Evolutionary conservation across 2,888 invertebrate species (phyloP).

Genomic region (Dasysyrphus albostriatus): DNA sequence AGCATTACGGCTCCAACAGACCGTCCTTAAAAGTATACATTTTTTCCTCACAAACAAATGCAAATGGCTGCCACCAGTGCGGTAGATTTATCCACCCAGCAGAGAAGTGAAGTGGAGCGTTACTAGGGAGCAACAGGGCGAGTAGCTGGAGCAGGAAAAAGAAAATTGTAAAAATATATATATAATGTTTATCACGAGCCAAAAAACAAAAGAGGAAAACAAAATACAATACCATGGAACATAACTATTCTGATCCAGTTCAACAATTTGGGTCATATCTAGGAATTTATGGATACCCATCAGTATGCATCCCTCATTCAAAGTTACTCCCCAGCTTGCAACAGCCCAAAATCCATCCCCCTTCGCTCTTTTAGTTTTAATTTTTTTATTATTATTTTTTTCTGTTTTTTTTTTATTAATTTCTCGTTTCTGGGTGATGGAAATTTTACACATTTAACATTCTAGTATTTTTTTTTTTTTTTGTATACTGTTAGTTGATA

Average conservation of each 20-base stretch:
- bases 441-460: slow-evolving; percentile 67
- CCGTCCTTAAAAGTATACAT: slow-evolving; percentile 61
- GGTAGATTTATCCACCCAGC: slow-evolving; percentile 40
- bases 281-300: slow-evolving; percentile 75
- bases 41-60: slow-evolving; percentile 50
- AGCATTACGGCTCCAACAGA: slow-evolving; percentile 51
- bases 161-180: slow-evolving; percentile 47
- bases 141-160: slow-evolving; percentile 40
- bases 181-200: slow-evolving; percentile 11
- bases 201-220: neutral
- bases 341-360: neutral
- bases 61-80: slow-evolving; percentile 63
- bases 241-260: slow-evolving; percentile 74
- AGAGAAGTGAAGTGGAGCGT: slow-evolving; percentile 48
- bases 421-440: slow-evolving; percentile 54
- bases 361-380: slow-evolving; percentile 35
- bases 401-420: slow-evolving; percentile 26
- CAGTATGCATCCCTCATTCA: slow-evolving; percentile 68
- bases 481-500: slow-evolving; percentile 52
- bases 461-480: slow-evolving; percentile 6
- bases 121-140: slow-evolving; percentile 45
- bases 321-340: slow-evolving; percentile 10
- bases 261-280: slow-evolving; percentile 76
- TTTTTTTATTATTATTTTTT: slow-evolving; percentile 41
- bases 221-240: slow-evolving; percentile 25